Percentiles rank a stretch among this genome's conserved stretches.
Evolutionary conservation across 2,113 vertebrate species (phyloP).

Genomic region (Hypomesus transpacificus): DNA sequence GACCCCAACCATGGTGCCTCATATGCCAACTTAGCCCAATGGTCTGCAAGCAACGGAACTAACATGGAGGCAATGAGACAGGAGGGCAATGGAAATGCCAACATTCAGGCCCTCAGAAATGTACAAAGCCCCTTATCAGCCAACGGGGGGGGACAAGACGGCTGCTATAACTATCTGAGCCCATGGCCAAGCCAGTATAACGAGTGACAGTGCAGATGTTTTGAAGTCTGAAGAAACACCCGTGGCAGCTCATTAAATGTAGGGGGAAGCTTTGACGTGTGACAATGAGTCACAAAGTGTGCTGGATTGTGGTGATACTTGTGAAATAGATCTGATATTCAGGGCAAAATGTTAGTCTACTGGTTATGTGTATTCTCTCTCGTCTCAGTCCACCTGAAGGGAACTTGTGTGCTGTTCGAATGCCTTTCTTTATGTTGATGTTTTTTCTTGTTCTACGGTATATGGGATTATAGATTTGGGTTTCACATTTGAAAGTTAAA

Average conservation of each 20-base stretch:
- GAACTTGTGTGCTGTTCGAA: too few species aligned
- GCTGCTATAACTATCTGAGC: constrained; percentile 35
- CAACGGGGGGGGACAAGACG: constrained; percentile 32
- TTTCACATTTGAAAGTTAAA: not conserved
- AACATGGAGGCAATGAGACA: constrained; percentile 50
- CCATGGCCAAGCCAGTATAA: not conserved
- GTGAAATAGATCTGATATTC: too few species aligned
- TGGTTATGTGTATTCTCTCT: too few species aligned
- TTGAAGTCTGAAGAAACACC: not conserved
- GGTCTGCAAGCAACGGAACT: constrained; percentile 47
- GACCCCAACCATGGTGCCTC: constrained; percentile 54
- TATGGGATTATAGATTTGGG: too few species aligned
- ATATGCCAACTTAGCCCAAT: constrained; percentile 63
- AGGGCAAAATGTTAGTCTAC: too few species aligned
- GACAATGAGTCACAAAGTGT: not conserved
- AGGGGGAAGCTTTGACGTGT: not conserved
- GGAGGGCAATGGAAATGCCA: constrained; percentile 18
- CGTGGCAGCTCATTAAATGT: not conserved
- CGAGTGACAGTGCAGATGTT: constrained; percentile 13
- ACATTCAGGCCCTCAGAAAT: constrained; percentile 39
- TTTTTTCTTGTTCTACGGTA: too few species aligned
- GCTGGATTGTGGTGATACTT: too few species aligned
- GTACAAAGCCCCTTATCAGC: constrained; percentile 49
- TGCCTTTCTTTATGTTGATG: too few species aligned
- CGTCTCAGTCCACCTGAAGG: too few species aligned